These are phyloP conservation scores for Notarius quadriscutis DNA, from an alignment of 2,113 vertebrate genomes.

Conservation along the genomic window DNA sequence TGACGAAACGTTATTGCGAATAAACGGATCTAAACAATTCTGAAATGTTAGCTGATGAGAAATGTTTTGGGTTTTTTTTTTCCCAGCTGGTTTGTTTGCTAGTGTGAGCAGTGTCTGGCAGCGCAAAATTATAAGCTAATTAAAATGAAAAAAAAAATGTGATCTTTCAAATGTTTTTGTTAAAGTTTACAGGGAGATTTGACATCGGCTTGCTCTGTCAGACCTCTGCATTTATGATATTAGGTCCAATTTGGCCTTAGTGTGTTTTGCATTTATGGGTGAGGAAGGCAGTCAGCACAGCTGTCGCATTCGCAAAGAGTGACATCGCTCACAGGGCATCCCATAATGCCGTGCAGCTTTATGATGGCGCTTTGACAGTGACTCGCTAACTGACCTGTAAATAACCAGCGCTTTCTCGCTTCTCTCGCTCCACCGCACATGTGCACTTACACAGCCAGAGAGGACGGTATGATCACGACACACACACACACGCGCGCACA, in stretches of 20 bases:
- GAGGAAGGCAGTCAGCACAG: not conserved
- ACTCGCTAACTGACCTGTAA: slow-evolving; percentile 74
- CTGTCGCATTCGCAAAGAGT: slow-evolving; percentile 12
- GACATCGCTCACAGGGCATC: slow-evolving; percentile 12
- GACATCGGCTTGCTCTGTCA: not conserved
- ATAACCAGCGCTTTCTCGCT: slow-evolving; percentile 66
- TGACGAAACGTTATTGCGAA: not conserved
- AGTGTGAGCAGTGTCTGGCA: not conserved
- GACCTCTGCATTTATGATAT: not conserved
- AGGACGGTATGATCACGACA: not conserved
- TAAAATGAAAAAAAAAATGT: not conserved
- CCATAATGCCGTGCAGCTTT: slow-evolving; percentile 51
- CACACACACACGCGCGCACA: not conserved
- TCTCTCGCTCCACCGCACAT: slow-evolving; percentile 64
- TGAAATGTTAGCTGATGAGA: not conserved
- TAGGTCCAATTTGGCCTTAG: slow-evolving; percentile 1
- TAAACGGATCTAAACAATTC: not conserved
- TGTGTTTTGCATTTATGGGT: not conserved
- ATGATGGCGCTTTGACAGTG: slow-evolving; percentile 63
- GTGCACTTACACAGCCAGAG: slow-evolving; percentile 63
- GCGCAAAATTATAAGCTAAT: not conserved
- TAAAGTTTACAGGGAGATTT: not conserved
- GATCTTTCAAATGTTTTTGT: not conserved
- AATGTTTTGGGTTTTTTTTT: not conserved
- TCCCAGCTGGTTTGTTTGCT: not conserved